phyloP scores from a whole-genome alignment of 2,888 invertebrate genomes.

The Agrilus biguttatus region DNA sequence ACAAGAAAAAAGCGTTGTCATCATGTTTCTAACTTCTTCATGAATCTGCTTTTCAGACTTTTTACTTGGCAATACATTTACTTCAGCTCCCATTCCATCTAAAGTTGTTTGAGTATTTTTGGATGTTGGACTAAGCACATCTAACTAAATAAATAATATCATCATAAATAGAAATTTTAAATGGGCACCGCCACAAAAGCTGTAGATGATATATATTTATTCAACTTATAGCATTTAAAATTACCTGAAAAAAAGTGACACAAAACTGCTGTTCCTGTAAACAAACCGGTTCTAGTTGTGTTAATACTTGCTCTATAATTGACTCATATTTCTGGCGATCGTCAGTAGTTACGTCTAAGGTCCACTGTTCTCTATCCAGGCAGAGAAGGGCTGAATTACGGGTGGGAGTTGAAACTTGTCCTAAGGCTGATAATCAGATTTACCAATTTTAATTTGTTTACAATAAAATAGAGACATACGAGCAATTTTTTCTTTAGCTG shows the following conservation, averaged over 20 bases:
- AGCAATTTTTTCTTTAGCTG: conserved; percentile 42
- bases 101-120: conserved; percentile 43
- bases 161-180: background rate
- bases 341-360: conserved; percentile 43
- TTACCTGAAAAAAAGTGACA: conserved; percentile 68
- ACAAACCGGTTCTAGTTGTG: conserved; percentile 80
- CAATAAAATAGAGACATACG: conserved; percentile 10
- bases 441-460: background rate
- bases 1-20: conserved; percentile 78
- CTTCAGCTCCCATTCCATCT: conserved; percentile 30
- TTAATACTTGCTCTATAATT: conserved; percentile 71
- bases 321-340: conserved; percentile 48
- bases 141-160: conserved; percentile 60
- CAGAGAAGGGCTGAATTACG: conserved; percentile 33
- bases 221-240: conserved; percentile 1
- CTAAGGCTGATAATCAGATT: conserved; percentile 5
- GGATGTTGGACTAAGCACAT: conserved; percentile 38
- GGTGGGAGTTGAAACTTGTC: conserved; percentile 20
- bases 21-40: conserved; percentile 70
- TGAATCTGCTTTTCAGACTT: conserved; percentile 56
- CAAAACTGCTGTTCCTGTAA: conserved; percentile 93
- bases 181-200: too few species aligned
- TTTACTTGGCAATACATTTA: conserved; percentile 29
- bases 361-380: conserved; percentile 49
- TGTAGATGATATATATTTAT: too few species aligned